phyloP scores from a whole-genome alignment of 2,797 vertebrate species.

The Limnodromus scolopaceus region DNA sequence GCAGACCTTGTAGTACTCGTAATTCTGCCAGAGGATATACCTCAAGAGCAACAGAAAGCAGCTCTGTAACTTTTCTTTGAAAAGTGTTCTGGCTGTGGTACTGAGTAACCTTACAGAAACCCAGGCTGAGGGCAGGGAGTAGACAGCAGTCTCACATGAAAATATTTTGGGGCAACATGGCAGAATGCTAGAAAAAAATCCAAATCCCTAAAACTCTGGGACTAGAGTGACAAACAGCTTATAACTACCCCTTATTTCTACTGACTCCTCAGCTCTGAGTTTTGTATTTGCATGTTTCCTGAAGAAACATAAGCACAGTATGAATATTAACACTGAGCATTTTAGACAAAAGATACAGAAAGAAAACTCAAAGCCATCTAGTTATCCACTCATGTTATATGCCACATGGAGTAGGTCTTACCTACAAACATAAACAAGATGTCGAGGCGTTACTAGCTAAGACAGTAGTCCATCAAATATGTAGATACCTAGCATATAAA shows the following conservation, averaged over 20 bases:
- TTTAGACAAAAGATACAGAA: neutral
- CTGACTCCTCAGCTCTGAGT: neutral
- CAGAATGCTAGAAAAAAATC: neutral
- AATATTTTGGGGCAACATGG: neutral
- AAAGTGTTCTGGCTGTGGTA: neutral
- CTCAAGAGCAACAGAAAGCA: neutral
- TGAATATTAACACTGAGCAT: neutral
- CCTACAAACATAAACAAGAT: neutral
- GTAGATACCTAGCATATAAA: neutral
- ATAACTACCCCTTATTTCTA: neutral
- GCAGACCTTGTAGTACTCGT: neutral
- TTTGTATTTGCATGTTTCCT: neutral
- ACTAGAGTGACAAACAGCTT: neutral
- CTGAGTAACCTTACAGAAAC: neutral
- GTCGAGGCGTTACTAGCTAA: neutral
- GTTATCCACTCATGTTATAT: neutral
- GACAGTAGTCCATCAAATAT: neutral
- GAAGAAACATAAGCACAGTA: neutral
- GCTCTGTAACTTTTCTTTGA: neutral
- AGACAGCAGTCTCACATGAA: neutral
- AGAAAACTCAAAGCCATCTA: neutral
- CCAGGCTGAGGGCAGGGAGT: neutral
- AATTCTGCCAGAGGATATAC: neutral
- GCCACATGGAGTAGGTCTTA: neutral
- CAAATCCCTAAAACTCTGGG: neutral